Base-by-base conservation (phyloP, 2,797 vertebrate genomes). In the Alcedo quadribrachys region DNA sequence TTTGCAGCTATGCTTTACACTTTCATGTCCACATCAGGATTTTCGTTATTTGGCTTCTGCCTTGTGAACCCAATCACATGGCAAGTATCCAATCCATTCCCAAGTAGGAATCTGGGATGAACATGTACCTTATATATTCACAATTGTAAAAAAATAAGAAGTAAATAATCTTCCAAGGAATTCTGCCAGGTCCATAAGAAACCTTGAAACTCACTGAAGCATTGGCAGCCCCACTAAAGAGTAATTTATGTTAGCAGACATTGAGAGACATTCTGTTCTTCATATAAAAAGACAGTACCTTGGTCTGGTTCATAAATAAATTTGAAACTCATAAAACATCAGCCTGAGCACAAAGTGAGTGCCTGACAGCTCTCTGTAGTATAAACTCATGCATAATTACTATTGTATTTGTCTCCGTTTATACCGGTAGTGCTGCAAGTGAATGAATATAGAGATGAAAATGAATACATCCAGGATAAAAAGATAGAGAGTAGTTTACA, bases 1-100 rank as follows among this genome's bases (percentile, higher is more conserved):
- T 92, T 95, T 90, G 87, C 63, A 89, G 65, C 84, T 92, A 37
- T 71, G 18, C 73, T 95, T 89, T 90, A 87, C 66, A 67, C 15
- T 62, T 77, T 58, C 80, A 81, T 28, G 35, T 94, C 57, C 62
- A 51, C 69, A 51, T 83, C 42, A 89, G 50, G 37, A 83, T 46
- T 87, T 57, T 71, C 83, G 76, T 58, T 76, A 62, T 76, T 95
- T 71, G 67, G 48, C 45, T 91, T 94, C 78, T 75, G 40, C 4
- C 25, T 66, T 62, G 24, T 50, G 62, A 90, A 78, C 63, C 65
- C 61, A n/a, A 78, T 48, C 65, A 68, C 3, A n/a, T n/a, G n/a
- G n/a, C n/a, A n/a, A n/a, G n/a, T n/a, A n/a, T n/a, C n/a, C n/a
- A n/a, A n/a, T n/a, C n/a, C n/a, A 7, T 70, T 89, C 43, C 32